Percentiles rank a stretch among this genome's conserved stretches.
Conservation (phyloP, 1,140 invertebrate genomes). For the Drosophila ogumai region DNA sequence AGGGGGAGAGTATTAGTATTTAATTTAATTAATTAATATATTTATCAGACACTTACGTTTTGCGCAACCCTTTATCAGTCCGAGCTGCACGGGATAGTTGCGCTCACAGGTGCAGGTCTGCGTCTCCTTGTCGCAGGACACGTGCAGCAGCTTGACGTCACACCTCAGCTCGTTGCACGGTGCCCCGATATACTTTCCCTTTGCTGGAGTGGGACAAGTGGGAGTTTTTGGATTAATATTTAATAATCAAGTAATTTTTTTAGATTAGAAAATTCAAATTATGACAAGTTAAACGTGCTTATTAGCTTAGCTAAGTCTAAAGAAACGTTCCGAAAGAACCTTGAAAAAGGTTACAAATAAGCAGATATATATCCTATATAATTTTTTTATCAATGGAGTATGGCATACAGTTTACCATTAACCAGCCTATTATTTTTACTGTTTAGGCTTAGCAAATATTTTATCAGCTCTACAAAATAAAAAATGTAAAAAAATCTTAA, state of each 20-base stretch:
- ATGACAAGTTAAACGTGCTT: neutral
- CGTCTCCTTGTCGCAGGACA: constrained; percentile 90
- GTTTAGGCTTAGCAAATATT: too few relatives aligned
- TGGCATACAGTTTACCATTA: too few relatives aligned
- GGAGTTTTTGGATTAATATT: constrained; percentile 20
- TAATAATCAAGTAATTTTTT: neutral
- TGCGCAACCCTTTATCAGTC: constrained; percentile 90
- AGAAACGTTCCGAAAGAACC: too few relatives aligned
- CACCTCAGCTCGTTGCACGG: constrained; percentile 89
- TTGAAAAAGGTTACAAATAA: too few relatives aligned
- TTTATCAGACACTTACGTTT: constrained; percentile 89
- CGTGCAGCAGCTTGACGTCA: constrained; percentile 89
- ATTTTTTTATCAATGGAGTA: too few relatives aligned
- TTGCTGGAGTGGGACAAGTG: constrained; percentile 85
- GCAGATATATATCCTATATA: too few relatives aligned
- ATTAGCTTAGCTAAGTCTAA: too few relatives aligned
- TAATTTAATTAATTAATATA: neutral
- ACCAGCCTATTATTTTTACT: too few relatives aligned
- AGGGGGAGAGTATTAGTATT: too few relatives aligned
- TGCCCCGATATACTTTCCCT: constrained; percentile 91
- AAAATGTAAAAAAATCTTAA: too few relatives aligned
- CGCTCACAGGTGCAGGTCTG: constrained; percentile 91
- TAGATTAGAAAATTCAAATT: neutral
- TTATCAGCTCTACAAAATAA: too few relatives aligned
- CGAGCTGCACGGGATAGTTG: constrained; percentile 91